Evolutionary conservation across 1,140 invertebrate genomes (phyloP).

Genomic region (Drepana arcuata): DNA sequence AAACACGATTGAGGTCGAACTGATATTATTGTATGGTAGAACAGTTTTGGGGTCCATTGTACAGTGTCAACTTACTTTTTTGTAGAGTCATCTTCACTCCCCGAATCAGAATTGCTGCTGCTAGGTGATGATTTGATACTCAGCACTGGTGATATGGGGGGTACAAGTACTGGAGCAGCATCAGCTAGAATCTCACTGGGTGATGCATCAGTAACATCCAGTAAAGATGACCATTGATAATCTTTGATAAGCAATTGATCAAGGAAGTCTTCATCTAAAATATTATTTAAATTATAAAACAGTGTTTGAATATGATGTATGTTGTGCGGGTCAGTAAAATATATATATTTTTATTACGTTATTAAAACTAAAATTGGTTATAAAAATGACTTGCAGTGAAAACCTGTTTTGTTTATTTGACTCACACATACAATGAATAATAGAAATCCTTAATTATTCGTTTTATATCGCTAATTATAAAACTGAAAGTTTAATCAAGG

Average conservation of each 20-base stretch:
- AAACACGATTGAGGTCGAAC: too few species aligned
- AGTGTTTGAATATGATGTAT: too few species aligned
- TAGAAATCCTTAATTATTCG: too few species aligned
- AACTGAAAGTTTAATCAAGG: constrained; percentile 19
- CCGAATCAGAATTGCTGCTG: constrained; percentile 56
- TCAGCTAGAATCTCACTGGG: constrained; percentile 62
- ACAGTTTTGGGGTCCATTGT: neutral
- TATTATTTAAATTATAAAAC: neutral
- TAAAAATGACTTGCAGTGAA: too few species aligned
- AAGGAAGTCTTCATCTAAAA: constrained; percentile 49
- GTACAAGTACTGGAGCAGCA: constrained; percentile 44
- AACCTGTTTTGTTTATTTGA: too few species aligned
- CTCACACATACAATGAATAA: too few species aligned
- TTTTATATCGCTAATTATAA: too few species aligned
- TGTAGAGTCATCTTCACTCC: constrained; percentile 64
- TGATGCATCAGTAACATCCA: constrained; percentile 48
- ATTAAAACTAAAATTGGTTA: too few species aligned
- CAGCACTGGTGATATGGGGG: constrained; percentile 44
- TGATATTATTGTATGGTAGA: too few species aligned
- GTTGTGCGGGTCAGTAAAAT: too few species aligned
- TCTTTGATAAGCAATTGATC: constrained; percentile 47
- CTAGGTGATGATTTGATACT: constrained; percentile 48
- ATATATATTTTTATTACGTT: too few species aligned
- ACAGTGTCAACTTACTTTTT: constrained; percentile 37
- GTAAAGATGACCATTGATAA: constrained; percentile 47